Evolutionary conservation across 2,888 invertebrate genomes (phyloP).

Genomic region (Dilophus febrilis): DNA sequence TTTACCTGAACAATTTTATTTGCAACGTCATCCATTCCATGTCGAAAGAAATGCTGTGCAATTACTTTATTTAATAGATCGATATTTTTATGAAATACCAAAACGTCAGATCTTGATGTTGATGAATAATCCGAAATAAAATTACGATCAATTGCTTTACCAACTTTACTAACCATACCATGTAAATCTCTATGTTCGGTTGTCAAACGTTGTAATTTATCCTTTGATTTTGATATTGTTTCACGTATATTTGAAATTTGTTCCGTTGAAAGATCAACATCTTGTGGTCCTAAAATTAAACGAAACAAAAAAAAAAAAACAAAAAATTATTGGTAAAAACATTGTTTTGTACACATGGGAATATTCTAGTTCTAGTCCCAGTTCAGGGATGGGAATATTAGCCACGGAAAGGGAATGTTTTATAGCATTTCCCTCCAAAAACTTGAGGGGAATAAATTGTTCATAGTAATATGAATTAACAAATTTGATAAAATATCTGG

Average conservation of each 20-base stretch:
- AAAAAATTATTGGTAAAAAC: no score
- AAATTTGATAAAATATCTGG: no score
- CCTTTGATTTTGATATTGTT: conserved; percentile 59
- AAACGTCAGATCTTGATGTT: conserved; percentile 65
- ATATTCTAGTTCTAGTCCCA: no score
- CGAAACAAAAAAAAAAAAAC: conserved; percentile 6
- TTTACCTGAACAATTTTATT: conserved; percentile 40
- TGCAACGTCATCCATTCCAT: conserved; percentile 86
- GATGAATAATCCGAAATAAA: conserved; percentile 83
- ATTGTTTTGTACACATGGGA: no score
- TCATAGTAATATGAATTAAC: no score
- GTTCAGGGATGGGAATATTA: no score
- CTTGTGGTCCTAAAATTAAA: conserved; percentile 40
- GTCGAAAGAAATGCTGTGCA: conserved; percentile 87
- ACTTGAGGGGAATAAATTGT: no score
- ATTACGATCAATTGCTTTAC: conserved; percentile 91
- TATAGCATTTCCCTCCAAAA: no score
- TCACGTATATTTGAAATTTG: conserved; percentile 59
- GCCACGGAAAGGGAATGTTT: no score
- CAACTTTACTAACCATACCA: conserved; percentile 68
- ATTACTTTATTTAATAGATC: conserved; percentile 72
- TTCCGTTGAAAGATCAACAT: conserved; percentile 47
- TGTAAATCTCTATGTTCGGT: conserved; percentile 74
- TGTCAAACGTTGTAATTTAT: conserved; percentile 65
- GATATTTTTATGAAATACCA: conserved; percentile 42